Evolutionary conservation across 2,113 vertebrate species (phyloP).

Genomic region (Propithecus coquereli): DNA sequence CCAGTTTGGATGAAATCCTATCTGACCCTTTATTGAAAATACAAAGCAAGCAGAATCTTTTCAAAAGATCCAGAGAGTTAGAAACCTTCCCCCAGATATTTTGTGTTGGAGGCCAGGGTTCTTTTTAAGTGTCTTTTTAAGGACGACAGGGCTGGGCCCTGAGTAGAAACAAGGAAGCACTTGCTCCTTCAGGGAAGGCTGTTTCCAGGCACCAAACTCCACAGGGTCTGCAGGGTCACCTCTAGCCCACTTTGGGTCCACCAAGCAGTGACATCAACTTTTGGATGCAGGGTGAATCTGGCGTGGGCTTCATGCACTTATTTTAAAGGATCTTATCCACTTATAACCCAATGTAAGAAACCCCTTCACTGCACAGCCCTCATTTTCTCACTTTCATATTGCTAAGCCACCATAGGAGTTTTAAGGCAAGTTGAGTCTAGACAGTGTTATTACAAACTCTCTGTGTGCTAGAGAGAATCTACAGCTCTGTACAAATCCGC

Average conservation of each 20-base stretch:
- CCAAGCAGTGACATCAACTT: not conserved
- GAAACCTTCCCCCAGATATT: constrained; percentile 20
- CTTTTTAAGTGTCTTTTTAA: not conserved
- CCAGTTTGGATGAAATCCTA: constrained; percentile 58
- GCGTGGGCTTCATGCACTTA: not conserved
- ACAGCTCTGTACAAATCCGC: not conserved
- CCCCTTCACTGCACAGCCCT: not conserved
- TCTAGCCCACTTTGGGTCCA: not conserved
- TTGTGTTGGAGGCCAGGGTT: not conserved
- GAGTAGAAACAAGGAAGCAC: not conserved
- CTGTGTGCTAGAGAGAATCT: not conserved
- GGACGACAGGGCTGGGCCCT: not conserved
- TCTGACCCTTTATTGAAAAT: constrained; percentile 68
- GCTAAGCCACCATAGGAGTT: not conserved
- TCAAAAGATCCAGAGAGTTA: constrained; percentile 51
- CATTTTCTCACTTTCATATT: not conserved
- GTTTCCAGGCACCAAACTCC: not conserved
- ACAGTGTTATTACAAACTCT: not conserved
- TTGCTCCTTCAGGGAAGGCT: not conserved
- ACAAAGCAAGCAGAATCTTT: constrained; percentile 58
- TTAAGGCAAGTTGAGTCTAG: not conserved
- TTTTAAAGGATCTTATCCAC: not conserved
- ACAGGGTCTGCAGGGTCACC: not conserved
- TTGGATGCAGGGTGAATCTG: not conserved
- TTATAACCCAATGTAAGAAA: not conserved